phyloP scores from a whole-genome alignment of 1,140 invertebrate genomes.

The Zaprionus gabonicus region DNA sequence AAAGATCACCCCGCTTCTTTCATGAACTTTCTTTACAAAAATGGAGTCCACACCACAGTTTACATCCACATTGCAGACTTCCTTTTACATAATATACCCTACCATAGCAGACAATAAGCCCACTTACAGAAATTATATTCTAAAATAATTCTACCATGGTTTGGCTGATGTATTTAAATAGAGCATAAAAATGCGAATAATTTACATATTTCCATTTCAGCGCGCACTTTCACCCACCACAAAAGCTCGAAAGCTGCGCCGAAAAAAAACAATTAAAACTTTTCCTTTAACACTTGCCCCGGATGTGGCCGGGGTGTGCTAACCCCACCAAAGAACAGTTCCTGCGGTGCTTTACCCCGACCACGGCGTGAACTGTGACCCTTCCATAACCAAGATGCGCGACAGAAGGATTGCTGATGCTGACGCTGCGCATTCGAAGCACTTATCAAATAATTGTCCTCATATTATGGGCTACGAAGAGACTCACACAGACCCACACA shows the following conservation, averaged over 20 bases:
- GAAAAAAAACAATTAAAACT: slow-evolving; percentile 79
- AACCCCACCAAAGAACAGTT: slow-evolving; percentile 4
- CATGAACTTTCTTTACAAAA: no score
- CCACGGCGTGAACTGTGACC: slow-evolving; percentile 49
- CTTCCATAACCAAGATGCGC: slow-evolving; percentile 54
- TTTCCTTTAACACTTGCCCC: slow-evolving; percentile 64
- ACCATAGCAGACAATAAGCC: not conserved
- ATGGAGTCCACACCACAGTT: not conserved
- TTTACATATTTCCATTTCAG: slow-evolving; percentile 80
- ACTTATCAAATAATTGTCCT: slow-evolving; percentile 83
- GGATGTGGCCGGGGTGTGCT: not conserved
- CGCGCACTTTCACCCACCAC: slow-evolving; percentile 50
- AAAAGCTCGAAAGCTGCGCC: slow-evolving; percentile 25
- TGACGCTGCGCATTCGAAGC: slow-evolving; percentile 58
- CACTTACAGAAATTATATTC: not conserved
- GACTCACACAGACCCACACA: slow-evolving; percentile 26
- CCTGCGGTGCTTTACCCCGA: no score
- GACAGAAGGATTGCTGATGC: slow-evolving; percentile 52
- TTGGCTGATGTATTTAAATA: slow-evolving; percentile 33
- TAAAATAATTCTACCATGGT: slow-evolving; percentile 30
- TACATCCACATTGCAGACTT: not conserved
- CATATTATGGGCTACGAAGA: slow-evolving; percentile 70
- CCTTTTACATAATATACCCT: not conserved
- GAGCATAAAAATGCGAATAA: slow-evolving; percentile 39
- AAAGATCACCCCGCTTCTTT: not conserved